Evolutionary conservation across 2,113 vertebrate genomes (phyloP), one percentile per base, ranked within the genome.

Genomic region (Argyrosomus japonicus): DNA sequence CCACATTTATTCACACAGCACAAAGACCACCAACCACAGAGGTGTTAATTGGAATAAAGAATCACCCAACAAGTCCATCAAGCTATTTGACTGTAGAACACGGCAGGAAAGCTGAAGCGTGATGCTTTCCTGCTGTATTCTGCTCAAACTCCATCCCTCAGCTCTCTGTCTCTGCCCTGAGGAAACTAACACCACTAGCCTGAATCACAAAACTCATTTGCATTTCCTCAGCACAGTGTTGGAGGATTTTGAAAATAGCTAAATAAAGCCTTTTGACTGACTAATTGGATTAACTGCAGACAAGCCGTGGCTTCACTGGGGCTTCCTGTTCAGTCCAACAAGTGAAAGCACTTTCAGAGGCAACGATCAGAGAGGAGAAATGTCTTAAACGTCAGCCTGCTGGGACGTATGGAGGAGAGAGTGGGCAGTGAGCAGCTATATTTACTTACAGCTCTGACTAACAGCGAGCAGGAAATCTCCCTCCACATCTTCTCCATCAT

Each of bases 381-480:
- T 70, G 60, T 81, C 72, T 88, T 74, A 11, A 77, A 56, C 29
- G 9, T 64, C 63, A 45, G 45, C 54, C 77, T 84, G 67, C 68
- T 76, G 81, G 47, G 67, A 86, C 76, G 84, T 88, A 87, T 87
- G 77, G 88, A 91, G 83, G 84, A 89, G 84, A 47, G 86, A 84
- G 91, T 90, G 86, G 90, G 90, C 82, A 77, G 86, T 13, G 23
- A 67, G 72, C 29, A 54, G 75, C 81, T 92, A 84, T 89, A 86
- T 90, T 85, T 89, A 86, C 90, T 85, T 91, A 83, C 71, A 70
- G 61, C 89, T 87, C 87, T 91, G 86, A 91, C 88, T 91, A 89
- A 91, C 0, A 82, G 86, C 82, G 40, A 84, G 74, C 75, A 40
- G 75, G 63, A 88, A 77, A 63, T 73, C 67, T 77, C 79, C 69